These are phyloP conservation scores for Chloebia gouldiae DNA, from an alignment of 2,113 vertebrate genomes.

Conservation along the genomic window DNA sequence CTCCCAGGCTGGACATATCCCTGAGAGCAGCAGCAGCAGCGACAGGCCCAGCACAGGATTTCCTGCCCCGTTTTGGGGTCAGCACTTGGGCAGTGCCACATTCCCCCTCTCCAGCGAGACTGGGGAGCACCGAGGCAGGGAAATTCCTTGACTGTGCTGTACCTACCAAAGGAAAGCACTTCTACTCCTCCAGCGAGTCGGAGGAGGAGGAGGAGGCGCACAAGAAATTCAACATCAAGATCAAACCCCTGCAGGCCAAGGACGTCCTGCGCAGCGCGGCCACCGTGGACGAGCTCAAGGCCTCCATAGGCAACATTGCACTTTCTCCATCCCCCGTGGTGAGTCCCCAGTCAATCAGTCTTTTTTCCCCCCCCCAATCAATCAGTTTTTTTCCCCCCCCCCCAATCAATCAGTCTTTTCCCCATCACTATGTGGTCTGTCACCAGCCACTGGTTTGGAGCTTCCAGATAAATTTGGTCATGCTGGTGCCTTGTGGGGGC, in stretches of 20 bases:
- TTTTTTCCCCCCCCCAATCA: no score
- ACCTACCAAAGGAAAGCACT: constrained; percentile 92
- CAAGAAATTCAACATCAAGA: constrained; percentile 96
- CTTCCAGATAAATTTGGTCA: no score
- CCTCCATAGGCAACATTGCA: constrained; percentile 90
- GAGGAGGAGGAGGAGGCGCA: constrained; percentile 94
- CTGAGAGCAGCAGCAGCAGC: fast-evolving
- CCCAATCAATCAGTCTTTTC: no score
- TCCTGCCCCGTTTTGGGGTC: fast-evolving
- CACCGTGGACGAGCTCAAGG: constrained; percentile 91
- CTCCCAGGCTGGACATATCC: background rate
- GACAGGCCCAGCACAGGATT: no score
- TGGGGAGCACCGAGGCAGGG: background rate
- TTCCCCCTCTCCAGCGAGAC: fast-evolving
- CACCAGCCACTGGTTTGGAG: no score
- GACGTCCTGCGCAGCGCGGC: constrained; percentile 84
- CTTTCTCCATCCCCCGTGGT: constrained; percentile 95
- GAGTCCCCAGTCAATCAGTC: constrained; percentile 61
- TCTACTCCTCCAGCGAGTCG: constrained; percentile 95
- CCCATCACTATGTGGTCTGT: no score
- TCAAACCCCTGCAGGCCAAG: constrained; percentile 89
- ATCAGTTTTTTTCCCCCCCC: no score
- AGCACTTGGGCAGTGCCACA: fast-evolving
- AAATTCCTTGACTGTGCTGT: constrained; percentile 79
- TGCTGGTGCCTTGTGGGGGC: no score